phyloP scores from a whole-genome alignment of 1,140 invertebrate species.

The Hyles vespertilio region DNA sequence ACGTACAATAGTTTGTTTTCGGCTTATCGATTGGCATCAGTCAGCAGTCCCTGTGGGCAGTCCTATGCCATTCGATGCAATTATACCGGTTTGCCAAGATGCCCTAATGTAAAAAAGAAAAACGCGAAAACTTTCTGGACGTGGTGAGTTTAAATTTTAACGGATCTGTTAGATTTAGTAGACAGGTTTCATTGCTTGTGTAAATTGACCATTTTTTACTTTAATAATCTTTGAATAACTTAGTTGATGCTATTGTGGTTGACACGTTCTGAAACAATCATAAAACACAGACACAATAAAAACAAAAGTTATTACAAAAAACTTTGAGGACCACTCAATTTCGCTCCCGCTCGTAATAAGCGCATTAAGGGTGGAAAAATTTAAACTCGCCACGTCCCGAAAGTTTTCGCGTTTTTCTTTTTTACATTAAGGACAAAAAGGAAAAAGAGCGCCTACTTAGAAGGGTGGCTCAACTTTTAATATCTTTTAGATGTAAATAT shows the following conservation, averaged over 20 bases:
- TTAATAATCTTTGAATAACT: no score
- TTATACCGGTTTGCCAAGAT: no score
- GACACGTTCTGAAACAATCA: background rate
- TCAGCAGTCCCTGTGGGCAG: no score
- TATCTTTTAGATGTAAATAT: conserved; percentile 39
- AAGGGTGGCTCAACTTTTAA: conserved; percentile 70
- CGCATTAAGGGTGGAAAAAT: conserved; percentile 72
- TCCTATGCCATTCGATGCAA: no score
- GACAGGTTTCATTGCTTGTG: no score
- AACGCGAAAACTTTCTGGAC: conserved; percentile 67
- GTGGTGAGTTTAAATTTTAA: conserved; percentile 68
- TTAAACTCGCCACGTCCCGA: conserved; percentile 66
- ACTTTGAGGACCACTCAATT: conserved; percentile 47
- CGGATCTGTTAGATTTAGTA: no score
- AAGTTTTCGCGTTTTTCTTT: conserved; percentile 72
- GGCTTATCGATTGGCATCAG: no score
- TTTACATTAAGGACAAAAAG: conserved; percentile 71
- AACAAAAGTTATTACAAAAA: conserved; percentile 23
- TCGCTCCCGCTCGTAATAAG: conserved; percentile 68
- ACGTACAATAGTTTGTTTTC: no score
- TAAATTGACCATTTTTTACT: no score
- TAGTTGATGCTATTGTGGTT: no score
- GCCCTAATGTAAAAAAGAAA: conserved; percentile 72
- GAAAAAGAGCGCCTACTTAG: conserved; percentile 64
- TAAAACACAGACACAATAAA: conserved; percentile 10